phyloP scores from a whole-genome alignment of 2,113 vertebrate species.

The Phainopepla nitens region DNA sequence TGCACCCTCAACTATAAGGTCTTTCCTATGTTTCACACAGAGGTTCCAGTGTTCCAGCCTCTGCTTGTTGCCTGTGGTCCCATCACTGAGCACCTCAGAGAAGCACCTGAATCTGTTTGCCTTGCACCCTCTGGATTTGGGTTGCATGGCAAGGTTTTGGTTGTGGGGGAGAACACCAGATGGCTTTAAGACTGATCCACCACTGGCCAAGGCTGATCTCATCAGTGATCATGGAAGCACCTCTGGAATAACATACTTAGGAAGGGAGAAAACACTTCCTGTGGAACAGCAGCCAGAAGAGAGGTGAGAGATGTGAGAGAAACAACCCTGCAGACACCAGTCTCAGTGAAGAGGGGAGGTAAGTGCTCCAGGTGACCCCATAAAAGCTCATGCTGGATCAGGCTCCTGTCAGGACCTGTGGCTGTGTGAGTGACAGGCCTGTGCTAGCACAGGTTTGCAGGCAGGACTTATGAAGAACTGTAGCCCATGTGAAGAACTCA shows the following conservation, averaged over 20 bases:
- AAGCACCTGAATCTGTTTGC: neutral
- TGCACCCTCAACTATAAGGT: neutral
- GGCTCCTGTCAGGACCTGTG: neutral
- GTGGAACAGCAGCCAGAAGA: neutral
- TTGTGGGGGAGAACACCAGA: neutral
- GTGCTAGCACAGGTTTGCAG: neutral
- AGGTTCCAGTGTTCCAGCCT: neutral
- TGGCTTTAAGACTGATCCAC: neutral
- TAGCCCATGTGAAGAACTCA: neutral
- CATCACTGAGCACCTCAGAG: neutral
- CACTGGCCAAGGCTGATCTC: neutral
- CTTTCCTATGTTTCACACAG: neutral
- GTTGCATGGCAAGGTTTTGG: neutral
- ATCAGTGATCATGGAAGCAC: neutral
- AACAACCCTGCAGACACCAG: neutral
- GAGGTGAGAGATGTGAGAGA: neutral
- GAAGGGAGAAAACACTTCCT: neutral
- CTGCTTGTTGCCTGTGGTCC: neutral
- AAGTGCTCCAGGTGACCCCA: neutral
- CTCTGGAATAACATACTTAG: neutral
- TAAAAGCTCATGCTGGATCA: neutral
- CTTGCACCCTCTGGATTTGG: neutral
- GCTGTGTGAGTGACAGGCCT: accelerated
- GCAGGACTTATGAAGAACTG: neutral
- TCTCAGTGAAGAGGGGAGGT: neutral